Percentiles rank a stretch among this genome's conserved stretches.
These are phyloP conservation scores for Darwinula stevensoni DNA, from an alignment of 2,888 invertebrate genomes.

Conservation along the genomic window DNA sequence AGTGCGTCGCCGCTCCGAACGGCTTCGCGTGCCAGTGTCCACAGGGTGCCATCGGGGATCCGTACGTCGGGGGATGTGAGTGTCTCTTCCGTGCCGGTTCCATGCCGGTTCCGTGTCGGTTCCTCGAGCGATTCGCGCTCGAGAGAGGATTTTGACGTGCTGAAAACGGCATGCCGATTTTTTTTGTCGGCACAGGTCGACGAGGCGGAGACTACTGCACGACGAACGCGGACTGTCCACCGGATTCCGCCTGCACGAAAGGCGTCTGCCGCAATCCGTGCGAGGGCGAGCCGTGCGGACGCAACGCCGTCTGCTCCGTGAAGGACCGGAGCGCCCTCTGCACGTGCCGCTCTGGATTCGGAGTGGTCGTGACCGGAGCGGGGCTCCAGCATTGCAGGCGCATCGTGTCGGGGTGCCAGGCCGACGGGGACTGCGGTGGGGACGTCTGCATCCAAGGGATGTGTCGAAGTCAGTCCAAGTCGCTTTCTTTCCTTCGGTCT, in stretches of 20 bases:
- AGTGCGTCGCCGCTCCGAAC: constrained; percentile 27
- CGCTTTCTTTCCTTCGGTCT: too few relatives aligned
- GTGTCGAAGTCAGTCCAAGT: not conserved
- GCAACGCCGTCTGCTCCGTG: constrained; percentile 50
- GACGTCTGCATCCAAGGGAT: constrained; percentile 27
- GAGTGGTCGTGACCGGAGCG: constrained; percentile 28
- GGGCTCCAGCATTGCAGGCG: constrained; percentile 37
- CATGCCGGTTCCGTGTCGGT: not conserved
- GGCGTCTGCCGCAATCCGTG: constrained; percentile 51
- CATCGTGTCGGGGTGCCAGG: constrained; percentile 28
- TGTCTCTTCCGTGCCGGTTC: not conserved
- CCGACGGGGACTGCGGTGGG: constrained; percentile 37
- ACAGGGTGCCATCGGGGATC: constrained; percentile 40
- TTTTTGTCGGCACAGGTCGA: constrained; percentile 14
- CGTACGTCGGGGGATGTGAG: constrained; percentile 34
- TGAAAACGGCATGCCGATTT: too few relatives aligned
- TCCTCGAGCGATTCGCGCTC: not conserved
- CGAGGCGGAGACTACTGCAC: constrained; percentile 41
- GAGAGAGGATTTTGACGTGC: not conserved
- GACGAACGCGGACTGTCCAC: constrained; percentile 41
- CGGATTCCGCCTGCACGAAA: constrained; percentile 34
- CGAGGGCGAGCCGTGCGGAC: constrained; percentile 38
- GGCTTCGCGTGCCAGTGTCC: constrained; percentile 53
- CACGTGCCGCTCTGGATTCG: constrained; percentile 40
- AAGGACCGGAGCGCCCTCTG: constrained; percentile 44